phyloP scores from a whole-genome alignment of 1,140 invertebrate species.

The Drosophila yakuba region DNA sequence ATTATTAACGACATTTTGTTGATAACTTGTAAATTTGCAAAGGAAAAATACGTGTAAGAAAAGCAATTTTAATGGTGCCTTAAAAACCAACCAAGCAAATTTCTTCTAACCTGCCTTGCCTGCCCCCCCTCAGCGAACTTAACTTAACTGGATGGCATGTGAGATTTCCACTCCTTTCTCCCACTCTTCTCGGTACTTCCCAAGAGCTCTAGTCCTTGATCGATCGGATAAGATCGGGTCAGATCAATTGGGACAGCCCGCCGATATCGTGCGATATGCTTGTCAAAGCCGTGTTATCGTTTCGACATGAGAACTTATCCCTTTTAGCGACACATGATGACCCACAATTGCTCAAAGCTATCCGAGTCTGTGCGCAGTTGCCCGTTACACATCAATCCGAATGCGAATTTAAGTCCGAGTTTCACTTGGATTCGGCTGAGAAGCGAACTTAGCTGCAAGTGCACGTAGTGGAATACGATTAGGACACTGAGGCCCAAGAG shows the following conservation, averaged over 20 bases:
- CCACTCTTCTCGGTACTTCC: conserved; percentile 26
- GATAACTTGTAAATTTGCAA: conserved; percentile 83
- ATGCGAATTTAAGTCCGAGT: conserved; percentile 1
- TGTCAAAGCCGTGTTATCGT: conserved; percentile 43
- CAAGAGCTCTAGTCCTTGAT: conserved; percentile 10
- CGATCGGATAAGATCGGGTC: conserved; percentile 2
- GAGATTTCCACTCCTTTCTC: conserved; percentile 67
- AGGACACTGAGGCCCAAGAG: conserved; percentile 78
- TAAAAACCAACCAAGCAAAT: conserved; percentile 84
- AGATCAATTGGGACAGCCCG: conserved; percentile 1
- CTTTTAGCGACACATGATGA: conserved; percentile 65
- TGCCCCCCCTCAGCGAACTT: conserved; percentile 46
- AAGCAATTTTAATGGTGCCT: conserved; percentile 85
- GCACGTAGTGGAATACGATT: conserved; percentile 52
- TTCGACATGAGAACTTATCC: conserved; percentile 77
- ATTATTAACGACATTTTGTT: conserved; percentile 72
- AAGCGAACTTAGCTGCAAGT: conserved; percentile 84
- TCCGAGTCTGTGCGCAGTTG: conserved; percentile 69
- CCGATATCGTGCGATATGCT: conserved; percentile 12
- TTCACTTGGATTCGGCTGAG: conserved; percentile 10
- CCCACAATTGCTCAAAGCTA: conserved; percentile 71
- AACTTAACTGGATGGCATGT: conserved; percentile 53
- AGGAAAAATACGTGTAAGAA: conserved; percentile 85
- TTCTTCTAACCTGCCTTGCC: conserved; percentile 61
- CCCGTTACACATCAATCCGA: conserved; percentile 57